Evolutionary conservation across 2,113 vertebrate species (phyloP).

Genomic region (Mionectes macconnelli): DNA sequence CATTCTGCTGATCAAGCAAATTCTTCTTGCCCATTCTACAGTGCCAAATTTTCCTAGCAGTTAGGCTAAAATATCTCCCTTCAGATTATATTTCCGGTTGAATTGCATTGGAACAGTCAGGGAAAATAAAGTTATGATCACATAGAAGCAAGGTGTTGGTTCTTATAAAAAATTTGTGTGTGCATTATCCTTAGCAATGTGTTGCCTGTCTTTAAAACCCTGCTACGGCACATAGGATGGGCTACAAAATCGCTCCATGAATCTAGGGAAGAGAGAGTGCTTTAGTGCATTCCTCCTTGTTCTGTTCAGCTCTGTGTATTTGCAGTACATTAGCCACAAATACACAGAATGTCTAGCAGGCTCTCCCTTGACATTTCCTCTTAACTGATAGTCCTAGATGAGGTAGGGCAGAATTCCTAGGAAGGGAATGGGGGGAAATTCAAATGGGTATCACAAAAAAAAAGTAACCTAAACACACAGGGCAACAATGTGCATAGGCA

Average conservation of each 20-base stretch:
- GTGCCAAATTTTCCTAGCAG: not conserved
- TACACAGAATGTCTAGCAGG: not conserved
- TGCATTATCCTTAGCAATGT: not conserved
- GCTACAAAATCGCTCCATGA: not conserved
- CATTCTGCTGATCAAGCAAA: not conserved
- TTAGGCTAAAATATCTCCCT: not conserved
- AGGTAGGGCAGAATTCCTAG: not conserved
- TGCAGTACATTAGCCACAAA: not conserved
- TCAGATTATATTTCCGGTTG: not conserved
- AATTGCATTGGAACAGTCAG: not conserved
- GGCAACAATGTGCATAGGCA: not conserved
- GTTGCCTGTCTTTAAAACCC: not conserved
- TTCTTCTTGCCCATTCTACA: not conserved
- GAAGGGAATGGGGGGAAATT: not conserved
- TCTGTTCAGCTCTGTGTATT: accelerated
- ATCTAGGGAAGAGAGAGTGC: not conserved
- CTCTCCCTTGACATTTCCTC: not conserved
- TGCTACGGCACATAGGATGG: not conserved
- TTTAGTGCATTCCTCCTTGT: not conserved
- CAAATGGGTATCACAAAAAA: not conserved
- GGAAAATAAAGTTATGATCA: not conserved
- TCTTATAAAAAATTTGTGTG: not conserved
- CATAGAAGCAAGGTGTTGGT: not conserved
- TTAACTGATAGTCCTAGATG: not conserved
- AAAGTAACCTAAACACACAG: not conserved